phyloP scores from a whole-genome alignment of 2,113 vertebrate genomes.

The Trogon melanurus region DNA sequence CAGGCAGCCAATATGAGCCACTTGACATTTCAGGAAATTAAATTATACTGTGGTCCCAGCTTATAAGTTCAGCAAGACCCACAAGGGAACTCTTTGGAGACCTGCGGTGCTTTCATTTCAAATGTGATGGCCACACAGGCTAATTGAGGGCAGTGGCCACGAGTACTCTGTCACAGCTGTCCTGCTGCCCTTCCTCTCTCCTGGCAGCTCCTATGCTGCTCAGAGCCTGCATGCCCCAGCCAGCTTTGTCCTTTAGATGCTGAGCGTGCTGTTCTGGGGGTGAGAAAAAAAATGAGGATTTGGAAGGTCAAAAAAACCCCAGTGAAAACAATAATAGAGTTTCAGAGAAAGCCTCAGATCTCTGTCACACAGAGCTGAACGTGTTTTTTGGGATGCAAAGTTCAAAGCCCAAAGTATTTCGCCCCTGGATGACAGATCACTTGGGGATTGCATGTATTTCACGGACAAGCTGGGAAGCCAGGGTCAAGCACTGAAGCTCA shows the following conservation, averaged over 20 bases:
- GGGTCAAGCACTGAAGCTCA: background rate
- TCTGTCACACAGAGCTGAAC: background rate
- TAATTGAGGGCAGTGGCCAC: slow-evolving; percentile 38
- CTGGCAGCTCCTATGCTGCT: background rate
- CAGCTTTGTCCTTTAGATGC: background rate
- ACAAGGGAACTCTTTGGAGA: background rate
- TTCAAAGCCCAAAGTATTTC: background rate
- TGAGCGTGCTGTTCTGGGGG: background rate
- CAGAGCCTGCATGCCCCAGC: background rate
- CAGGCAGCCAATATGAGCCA: background rate
- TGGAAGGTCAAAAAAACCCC: background rate
- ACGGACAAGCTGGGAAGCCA: background rate
- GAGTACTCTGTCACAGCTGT: background rate
- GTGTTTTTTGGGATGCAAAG: background rate
- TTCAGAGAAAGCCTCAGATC: background rate
- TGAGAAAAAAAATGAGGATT: background rate
- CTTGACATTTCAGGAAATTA: slow-evolving; percentile 59
- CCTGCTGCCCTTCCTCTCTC: background rate
- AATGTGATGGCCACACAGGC: background rate
- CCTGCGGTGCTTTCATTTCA: background rate
- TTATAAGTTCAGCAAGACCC: slow-evolving; percentile 27
- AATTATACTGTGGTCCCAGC: background rate
- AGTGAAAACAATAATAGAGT: background rate
- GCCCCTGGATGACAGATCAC: background rate
- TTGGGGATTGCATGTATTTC: background rate